Percentiles rank a stretch among this genome's conserved stretches.
phyloP scores from a whole-genome alignment of 2,888 invertebrate genomes.

The Eurytoma adleriae region DNA sequence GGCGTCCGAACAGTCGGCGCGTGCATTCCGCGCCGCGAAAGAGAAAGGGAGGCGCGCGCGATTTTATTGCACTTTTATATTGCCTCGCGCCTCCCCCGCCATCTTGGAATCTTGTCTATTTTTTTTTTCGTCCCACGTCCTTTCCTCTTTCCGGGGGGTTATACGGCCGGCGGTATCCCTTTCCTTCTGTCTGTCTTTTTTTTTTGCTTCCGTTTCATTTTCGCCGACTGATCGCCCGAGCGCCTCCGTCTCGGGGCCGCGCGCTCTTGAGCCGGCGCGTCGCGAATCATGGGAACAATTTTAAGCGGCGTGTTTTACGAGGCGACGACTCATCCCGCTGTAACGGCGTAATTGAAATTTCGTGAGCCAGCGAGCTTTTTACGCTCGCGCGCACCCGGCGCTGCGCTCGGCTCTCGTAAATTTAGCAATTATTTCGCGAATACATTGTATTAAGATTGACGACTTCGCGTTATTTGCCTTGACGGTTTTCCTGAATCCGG shows the following conservation, averaged over 20 bases:
- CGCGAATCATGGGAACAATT: slow-evolving; percentile 55
- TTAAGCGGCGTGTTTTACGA: slow-evolving; percentile 54
- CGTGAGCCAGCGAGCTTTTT: slow-evolving; percentile 32
- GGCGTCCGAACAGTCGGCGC: not conserved
- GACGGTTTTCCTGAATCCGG: too few relatives aligned
- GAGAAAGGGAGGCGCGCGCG: slow-evolving; percentile 55
- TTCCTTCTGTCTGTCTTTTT: not conserved
- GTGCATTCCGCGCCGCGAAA: slow-evolving; percentile 29
- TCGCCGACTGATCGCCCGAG: slow-evolving; percentile 28
- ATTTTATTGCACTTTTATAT: slow-evolving; percentile 72
- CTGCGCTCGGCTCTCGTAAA: not conserved
- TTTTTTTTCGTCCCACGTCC: slow-evolving; percentile 5
- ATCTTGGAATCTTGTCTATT: slow-evolving; percentile 46
- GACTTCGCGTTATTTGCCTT: not conserved
- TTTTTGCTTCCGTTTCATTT: slow-evolving; percentile 32
- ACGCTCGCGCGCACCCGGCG: not conserved
- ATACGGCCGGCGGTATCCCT: not conserved
- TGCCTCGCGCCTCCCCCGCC: slow-evolving; percentile 57
- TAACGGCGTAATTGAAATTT: slow-evolving; percentile 43
- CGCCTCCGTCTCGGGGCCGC: not conserved
- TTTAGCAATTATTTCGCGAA: slow-evolving; percentile 9
- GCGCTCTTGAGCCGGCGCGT: slow-evolving; percentile 38
- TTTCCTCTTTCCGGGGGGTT: not conserved
- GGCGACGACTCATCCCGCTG: slow-evolving; percentile 35
- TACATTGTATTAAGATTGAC: slow-evolving; percentile 10